Conservation (phyloP, 2,113 vertebrate species). For the Canis aureus region DNA sequence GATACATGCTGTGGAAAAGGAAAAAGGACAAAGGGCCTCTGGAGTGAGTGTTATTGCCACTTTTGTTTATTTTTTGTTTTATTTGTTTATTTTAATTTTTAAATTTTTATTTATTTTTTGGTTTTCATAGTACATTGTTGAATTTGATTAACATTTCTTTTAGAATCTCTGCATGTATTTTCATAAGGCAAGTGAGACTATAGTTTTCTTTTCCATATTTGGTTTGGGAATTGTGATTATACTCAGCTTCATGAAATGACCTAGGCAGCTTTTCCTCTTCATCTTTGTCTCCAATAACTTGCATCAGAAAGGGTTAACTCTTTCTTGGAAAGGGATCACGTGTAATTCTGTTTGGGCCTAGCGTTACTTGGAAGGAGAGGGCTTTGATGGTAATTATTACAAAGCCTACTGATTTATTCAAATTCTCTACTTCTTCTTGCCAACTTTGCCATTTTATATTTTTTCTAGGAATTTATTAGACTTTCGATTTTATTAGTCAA, state of each 20-base stretch:
- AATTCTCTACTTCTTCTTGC: not conserved
- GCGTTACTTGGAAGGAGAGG: not conserved
- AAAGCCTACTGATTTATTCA: not conserved
- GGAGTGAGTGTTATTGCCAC: not conserved
- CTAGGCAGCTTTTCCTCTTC: not conserved
- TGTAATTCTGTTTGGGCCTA: not conserved
- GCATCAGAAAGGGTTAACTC: not conserved
- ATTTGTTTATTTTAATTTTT: not conserved
- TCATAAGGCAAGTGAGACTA: not conserved
- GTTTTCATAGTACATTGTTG: not conserved
- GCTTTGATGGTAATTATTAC: not conserved
- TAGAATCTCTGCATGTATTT: not conserved
- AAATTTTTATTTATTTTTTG: not conserved
- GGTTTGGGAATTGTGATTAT: not conserved
- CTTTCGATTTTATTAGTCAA: not conserved
- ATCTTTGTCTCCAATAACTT: not conserved
- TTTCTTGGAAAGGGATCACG: not conserved
- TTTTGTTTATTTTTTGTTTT: not conserved
- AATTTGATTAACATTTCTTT: not conserved
- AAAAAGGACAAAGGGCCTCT: not conserved
- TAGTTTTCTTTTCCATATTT: not conserved
- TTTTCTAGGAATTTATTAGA: not conserved
- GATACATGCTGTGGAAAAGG: not conserved
- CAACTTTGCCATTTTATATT: not conserved
- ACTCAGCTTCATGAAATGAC: not conserved